Conservation (phyloP, 1,140 invertebrate species). For the Heliconius melpomene region DNA sequence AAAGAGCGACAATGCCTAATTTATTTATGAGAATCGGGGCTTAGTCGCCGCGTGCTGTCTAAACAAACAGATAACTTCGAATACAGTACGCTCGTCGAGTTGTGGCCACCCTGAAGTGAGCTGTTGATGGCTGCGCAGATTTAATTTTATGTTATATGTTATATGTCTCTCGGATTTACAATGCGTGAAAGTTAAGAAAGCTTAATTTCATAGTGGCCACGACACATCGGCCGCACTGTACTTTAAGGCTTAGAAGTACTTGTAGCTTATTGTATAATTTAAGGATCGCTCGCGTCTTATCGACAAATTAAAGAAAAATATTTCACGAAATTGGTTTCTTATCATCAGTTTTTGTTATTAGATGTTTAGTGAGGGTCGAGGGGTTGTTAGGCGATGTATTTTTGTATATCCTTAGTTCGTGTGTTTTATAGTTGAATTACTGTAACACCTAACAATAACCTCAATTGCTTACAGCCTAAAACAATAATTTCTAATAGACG, state of each 20-base stretch:
- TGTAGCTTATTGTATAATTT: background rate
- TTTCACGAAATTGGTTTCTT: background rate
- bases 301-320: background rate
- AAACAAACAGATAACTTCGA: slow-evolving; percentile 33
- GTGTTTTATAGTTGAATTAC: too few species aligned
- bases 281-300: background rate
- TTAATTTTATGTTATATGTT: too few species aligned
- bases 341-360: background rate
- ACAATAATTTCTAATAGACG: too few species aligned
- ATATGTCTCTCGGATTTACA: too few species aligned
- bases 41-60: slow-evolving; percentile 30
- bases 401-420: too few species aligned
- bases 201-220: too few species aligned
- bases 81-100: background rate
- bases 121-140: too few species aligned
- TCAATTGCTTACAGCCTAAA: too few species aligned
- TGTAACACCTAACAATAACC: too few species aligned
- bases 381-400: background rate
- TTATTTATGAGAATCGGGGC: slow-evolving; percentile 69
- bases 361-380: background rate
- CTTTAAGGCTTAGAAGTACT: background rate
- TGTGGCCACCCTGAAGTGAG: too few species aligned
- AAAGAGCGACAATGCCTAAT: slow-evolving; percentile 67
- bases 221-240: too few species aligned
- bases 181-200: too few species aligned